Evolutionary conservation across 2,888 invertebrate genomes (phyloP), one percentile per base, ranked within the genome.

Genomic region (Azorinus chamasolen): DNA sequence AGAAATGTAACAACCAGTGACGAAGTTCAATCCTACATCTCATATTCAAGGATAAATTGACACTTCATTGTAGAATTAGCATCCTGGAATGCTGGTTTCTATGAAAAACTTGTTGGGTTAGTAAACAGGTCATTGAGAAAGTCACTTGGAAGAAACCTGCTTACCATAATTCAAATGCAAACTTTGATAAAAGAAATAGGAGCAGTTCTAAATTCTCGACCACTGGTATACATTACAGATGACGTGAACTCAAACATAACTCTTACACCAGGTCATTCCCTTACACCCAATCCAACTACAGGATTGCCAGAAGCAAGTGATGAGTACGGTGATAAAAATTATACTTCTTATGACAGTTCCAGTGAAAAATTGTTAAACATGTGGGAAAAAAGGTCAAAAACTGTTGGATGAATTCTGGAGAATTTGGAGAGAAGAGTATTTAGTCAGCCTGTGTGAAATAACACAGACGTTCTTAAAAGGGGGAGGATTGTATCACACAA

Each of bases 161-260:
- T n/a, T n/a, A n/a, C n/a, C n/a, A n/a, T n/a, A n/a, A n/a, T n/a
- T n/a, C n/a, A n/a, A n/a, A n/a, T n/a, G n/a, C n/a, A n/a, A n/a
- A n/a, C n/a, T n/a, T n/a, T n/a, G n/a, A n/a, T n/a, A n/a, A n/a
- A n/a, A n/a, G n/a, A n/a, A n/a, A n/a, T n/a, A n/a, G n/a, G n/a
- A n/a, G n/a, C n/a, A 24, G 45, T 65, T 20, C 22, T 76, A 12
- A 65, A 72, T 48, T 54, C 72, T 3, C 51, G 71, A 39, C 70
- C 71, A 39, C 41, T 76, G 14, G 66, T 62, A 18, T 76, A 71
- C 24, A 61, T 76, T 37, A 61, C 61, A 25, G 62, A 71, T 51
- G 70, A 76, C 37, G 24, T 76, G 2, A 71, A 63, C 51, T 76
- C 76, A n/a, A n/a, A n/a, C n/a, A n/a, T n/a, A n/a, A n/a, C n/a